These are phyloP conservation scores for Atractosteus spatula DNA, from an alignment of 2,113 vertebrate genomes.

Conservation along the genomic window DNA sequence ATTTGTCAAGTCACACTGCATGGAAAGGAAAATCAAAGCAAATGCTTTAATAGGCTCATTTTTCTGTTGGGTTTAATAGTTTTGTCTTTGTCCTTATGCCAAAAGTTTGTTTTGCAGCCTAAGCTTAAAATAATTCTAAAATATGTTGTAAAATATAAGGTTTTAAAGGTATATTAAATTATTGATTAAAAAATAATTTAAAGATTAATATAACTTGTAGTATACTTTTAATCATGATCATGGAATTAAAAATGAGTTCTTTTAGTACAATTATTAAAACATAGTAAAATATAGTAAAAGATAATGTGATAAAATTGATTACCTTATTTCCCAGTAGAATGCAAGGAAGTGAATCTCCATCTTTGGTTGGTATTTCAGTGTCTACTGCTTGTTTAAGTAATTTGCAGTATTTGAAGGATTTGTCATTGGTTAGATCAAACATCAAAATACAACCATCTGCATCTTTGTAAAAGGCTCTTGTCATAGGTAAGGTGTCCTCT, in stretches of 20 bases:
- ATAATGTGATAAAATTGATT: background rate
- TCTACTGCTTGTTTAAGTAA: constrained; percentile 11
- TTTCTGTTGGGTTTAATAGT: too few relatives aligned
- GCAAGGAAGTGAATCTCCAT: constrained; percentile 8
- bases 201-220: too few relatives aligned
- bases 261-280: too few relatives aligned
- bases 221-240: too few relatives aligned
- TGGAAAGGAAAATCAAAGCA: background rate
- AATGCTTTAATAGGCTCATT: background rate
- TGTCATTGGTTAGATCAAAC: constrained; percentile 8
- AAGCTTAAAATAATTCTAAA: too few relatives aligned
- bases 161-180: too few relatives aligned
- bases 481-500: constrained; percentile 6
- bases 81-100: background rate
- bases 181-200: too few relatives aligned
- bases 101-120: too few relatives aligned
- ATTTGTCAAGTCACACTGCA: constrained; percentile 4
- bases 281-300: too few relatives aligned
- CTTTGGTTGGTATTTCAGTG: background rate
- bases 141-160: too few relatives aligned
- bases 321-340: constrained; percentile 19
- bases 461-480: constrained; percentile 11
- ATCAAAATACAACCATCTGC: constrained; percentile 13
- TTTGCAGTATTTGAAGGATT: constrained; percentile 6
- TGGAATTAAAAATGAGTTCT: too few relatives aligned